These are phyloP conservation scores for Otolemur garnettii DNA, from an alignment of 2,113 vertebrate genomes.

Conservation along the genomic window DNA sequence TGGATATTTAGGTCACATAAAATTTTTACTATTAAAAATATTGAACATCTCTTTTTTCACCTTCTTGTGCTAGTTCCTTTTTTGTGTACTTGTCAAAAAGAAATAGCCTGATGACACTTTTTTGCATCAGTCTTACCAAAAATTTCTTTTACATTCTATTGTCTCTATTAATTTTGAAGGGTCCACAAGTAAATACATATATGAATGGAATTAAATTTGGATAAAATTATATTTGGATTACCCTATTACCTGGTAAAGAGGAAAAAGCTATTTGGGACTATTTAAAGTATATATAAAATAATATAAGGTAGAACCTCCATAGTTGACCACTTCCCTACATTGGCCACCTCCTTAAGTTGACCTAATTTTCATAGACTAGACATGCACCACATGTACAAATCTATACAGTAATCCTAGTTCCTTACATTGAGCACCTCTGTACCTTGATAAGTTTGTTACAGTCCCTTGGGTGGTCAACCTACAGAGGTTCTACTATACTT, in stretches of 20 bases:
- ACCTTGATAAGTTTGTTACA: too few species aligned
- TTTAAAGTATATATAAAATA: not conserved
- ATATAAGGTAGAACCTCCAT: not conserved
- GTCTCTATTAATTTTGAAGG: not conserved
- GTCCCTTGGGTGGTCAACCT: too few species aligned
- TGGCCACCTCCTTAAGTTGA: too few species aligned
- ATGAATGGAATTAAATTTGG: not conserved
- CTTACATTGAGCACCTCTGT: too few species aligned
- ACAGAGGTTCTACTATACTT: not conserved
- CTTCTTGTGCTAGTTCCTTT: not conserved
- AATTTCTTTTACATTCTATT: not conserved
- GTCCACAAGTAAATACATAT: not conserved
- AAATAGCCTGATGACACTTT: not conserved
- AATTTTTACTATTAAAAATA: not conserved
- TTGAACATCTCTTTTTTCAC: not conserved
- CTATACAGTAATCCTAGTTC: too few species aligned
- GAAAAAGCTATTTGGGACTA: not conserved
- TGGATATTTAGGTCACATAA: not conserved
- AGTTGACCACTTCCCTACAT: too few species aligned
- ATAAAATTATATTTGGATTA: conserved; percentile 26
- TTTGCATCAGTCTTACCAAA: not conserved
- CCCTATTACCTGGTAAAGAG: not conserved
- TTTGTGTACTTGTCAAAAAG: not conserved
- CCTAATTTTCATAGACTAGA: too few species aligned
- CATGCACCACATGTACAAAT: too few species aligned